Percentiles rank a stretch among this genome's conserved stretches.
Evolutionary conservation across 2,797 vertebrate genomes (phyloP).

Genomic region (Tangara arthus): DNA sequence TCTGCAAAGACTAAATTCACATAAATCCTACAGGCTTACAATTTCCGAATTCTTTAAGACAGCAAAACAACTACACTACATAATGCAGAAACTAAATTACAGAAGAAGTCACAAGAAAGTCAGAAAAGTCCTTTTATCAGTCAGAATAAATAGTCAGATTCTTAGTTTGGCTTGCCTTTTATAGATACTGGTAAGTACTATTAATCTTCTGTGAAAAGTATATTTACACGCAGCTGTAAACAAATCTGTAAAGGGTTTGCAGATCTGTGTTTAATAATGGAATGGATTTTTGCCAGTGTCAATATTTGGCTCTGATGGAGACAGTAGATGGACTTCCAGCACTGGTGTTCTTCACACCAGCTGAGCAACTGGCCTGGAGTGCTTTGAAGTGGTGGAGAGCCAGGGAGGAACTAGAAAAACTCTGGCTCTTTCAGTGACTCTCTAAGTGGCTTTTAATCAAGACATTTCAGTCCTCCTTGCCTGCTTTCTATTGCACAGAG

Average conservation of each 20-base stretch:
- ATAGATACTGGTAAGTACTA: not conserved
- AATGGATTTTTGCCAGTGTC: slow-evolving; percentile 14
- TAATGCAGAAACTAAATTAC: not conserved
- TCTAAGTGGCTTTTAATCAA: not conserved
- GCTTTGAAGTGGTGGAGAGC: not conserved
- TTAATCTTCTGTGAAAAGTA: slow-evolving; percentile 14
- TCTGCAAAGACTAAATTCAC: not conserved
- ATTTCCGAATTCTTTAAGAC: not conserved
- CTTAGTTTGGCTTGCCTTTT: not conserved
- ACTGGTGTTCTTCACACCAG: not conserved
- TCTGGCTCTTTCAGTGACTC: not conserved
- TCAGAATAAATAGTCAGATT: not conserved
- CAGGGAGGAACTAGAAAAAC: not conserved
- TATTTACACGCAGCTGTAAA: slow-evolving; percentile 8
- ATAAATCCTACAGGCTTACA: not conserved
- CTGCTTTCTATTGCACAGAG: not conserved
- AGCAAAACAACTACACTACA: not conserved
- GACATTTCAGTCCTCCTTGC: not conserved
- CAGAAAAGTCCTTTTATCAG: not conserved
- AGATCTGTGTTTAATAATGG: slow-evolving; percentile 29
- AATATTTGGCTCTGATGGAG: slow-evolving; percentile 21
- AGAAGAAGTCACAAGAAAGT: not conserved
- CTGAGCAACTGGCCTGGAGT: not conserved
- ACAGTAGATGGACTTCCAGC: not conserved
- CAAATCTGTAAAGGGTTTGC: slow-evolving; percentile 12